phyloP scores from a whole-genome alignment of 2,797 vertebrate genomes.

The Philypnodon macrostomus region DNA sequence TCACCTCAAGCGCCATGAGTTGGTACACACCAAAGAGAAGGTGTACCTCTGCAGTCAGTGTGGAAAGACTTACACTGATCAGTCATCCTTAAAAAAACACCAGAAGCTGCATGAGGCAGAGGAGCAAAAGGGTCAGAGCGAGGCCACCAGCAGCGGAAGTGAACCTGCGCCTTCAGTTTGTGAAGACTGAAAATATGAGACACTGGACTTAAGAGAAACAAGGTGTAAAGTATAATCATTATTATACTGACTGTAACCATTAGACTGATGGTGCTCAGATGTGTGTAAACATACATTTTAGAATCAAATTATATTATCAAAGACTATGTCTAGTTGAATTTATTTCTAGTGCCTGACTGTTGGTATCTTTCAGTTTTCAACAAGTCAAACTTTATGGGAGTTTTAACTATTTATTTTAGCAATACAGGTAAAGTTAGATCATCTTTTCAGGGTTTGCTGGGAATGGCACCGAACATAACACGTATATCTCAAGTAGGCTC shows the following conservation, averaged over 20 bases:
- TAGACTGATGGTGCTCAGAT: slow-evolving; percentile 1
- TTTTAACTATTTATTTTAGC: no score
- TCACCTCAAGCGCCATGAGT: slow-evolving; percentile 77
- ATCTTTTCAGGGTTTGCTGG: no score
- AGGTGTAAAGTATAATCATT: neutral
- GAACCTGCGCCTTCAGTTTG: slow-evolving; percentile 9
- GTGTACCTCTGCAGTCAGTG: slow-evolving; percentile 60
- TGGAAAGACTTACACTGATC: slow-evolving; percentile 68
- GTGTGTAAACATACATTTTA: neutral
- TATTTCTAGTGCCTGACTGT: neutral
- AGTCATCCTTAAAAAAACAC: slow-evolving; percentile 69
- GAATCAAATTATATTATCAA: neutral
- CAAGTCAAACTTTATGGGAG: neutral
- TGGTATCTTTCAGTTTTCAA: neutral
- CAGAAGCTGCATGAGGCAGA: slow-evolving; percentile 58
- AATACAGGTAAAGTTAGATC: no score
- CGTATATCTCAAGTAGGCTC: neutral
- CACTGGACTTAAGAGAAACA: slow-evolving; percentile 2
- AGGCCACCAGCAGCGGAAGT: slow-evolving; percentile 19
- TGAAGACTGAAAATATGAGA: slow-evolving; percentile 15
- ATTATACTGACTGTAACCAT: neutral
- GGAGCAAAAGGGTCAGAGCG: slow-evolving; percentile 25
- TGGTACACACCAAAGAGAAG: slow-evolving; percentile 75
- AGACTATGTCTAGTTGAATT: neutral
- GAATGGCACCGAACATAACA: no score